Base-by-base conservation (phyloP, 2,113 vertebrate species). In the Manacus vitellinus region DNA sequence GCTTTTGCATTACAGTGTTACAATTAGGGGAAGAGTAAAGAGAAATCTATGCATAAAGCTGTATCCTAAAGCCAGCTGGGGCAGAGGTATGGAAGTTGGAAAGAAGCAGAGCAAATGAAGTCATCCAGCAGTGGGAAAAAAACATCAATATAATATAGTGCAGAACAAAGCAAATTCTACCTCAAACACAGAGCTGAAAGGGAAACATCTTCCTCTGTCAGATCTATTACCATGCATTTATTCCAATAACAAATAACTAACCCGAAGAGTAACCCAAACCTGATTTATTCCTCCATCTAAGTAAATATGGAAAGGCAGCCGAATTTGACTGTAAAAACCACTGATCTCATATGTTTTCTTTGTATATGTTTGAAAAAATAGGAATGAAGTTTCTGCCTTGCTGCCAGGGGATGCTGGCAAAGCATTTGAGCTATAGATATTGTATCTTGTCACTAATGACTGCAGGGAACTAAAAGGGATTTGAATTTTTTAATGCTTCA, bases 121-220 rank as follows among this genome's bases (percentile, higher is more conserved):
- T 96, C 94, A 97, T 94, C 83, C 85, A 71, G 76, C 80, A 94
- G 68, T 33, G 66, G 75, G 44, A 65, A 65, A 88, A 77, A 93
- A 33, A 8, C 71, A 91, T 92, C 94, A 82, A 90, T 92, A 95
- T 78, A 91, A 92, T 86, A 59, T 81, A 94, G 85, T 92, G 91
- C 89, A 95, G 95, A 97, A 97, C 95, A 95, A 95, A 94, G 95
- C 81, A 92, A 97, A 97, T 95, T 89, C 92, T 84, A 94, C 89
- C 92, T 95, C 93, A 94, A 87, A 89, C 59, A 58, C 54, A 54
- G 84, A 85, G 90, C 76, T 94, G 93, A 92, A 95, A 96, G 83
- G 88, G 84, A 89, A 97, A 94, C 92, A 96, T 95, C 92, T 96
- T 94, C 90, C 91, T 89, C 68, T 92, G 86, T 96, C 95, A 94